Percentiles rank a stretch among this genome's conserved stretches.
Conservation (phyloP, 2,113 vertebrate genomes). For the Thymallus thymallus region DNA sequence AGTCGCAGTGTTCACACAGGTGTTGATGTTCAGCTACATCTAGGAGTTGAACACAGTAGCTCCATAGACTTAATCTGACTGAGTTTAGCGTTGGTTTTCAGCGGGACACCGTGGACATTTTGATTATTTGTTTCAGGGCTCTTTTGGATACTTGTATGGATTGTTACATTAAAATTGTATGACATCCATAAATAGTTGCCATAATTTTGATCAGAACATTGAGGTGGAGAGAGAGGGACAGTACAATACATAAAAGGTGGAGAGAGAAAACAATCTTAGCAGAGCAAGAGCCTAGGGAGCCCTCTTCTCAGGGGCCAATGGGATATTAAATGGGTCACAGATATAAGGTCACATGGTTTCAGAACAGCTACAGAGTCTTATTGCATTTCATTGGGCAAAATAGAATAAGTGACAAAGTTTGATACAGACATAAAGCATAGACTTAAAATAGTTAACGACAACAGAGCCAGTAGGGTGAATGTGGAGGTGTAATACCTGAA, state of each 20-base stretch:
- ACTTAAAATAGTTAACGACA: too few relatives aligned
- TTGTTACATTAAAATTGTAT: neutral
- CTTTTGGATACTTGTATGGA: neutral
- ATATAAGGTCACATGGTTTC: constrained; percentile 3
- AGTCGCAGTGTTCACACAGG: neutral
- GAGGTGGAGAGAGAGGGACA: neutral
- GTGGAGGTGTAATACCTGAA: too few relatives aligned
- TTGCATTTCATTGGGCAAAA: neutral
- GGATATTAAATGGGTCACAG: neutral
- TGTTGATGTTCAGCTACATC: neutral
- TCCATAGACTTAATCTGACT: neutral
- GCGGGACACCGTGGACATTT: neutral
- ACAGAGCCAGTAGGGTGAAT: too few relatives aligned
- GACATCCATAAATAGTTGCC: neutral
- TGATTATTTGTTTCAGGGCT: neutral
- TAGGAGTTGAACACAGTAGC: neutral
- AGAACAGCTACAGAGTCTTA: neutral
- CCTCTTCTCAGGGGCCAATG: neutral
- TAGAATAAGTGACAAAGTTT: neutral
- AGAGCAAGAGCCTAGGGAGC: neutral
- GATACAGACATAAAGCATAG: too few relatives aligned
- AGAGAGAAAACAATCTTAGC: neutral
- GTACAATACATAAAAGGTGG: neutral
- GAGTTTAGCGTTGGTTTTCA: neutral
- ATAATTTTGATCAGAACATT: neutral